Base-by-base conservation (phyloP, 2,888 invertebrate genomes). In the Spodoptera littoralis region DNA sequence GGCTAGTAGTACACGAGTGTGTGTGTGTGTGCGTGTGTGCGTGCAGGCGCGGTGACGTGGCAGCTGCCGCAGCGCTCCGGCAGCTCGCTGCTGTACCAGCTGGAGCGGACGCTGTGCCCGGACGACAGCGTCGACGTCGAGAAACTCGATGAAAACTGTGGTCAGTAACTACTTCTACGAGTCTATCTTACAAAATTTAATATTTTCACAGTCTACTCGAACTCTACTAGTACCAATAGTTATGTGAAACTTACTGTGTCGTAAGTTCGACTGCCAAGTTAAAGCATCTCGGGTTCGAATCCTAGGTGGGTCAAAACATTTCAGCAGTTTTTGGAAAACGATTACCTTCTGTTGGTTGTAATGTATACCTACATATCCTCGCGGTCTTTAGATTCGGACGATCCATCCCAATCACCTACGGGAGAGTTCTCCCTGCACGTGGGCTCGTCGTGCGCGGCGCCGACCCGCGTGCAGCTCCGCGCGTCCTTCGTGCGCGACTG, bases 41-140 rank as follows among this genome's bases (percentile, higher is more conserved):
- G 18, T 43, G 42, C 85, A 93, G 94, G 93, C n/a, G 92, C 93
- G 50, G 86, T 82, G 56, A 91, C 92, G 46, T 94, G 93, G 93
- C 94, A 94, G 88, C 85, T 94, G 82, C 94, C 94, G 68, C 90
- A 89, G 88, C 54, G 57, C 59, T 59, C 72, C 54, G 88, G 82
- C 59, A 76, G 67, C 44, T 48, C 68, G 66, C 71, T 83, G 77
- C 79, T 84, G 78, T 77, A 73, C 79, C 85, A 89, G 84, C 76
- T 93, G 80, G 86, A 92, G 85, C 90, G 92, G 62, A 90, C 92
- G 70, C 87, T 93, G 60, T 94, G 94, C 72, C 90, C 90, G 58
- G 87, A 84, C 76, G 84, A 84, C 76, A 73, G 66, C 75, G 80
- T 76, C 11, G 79, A 72, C 63, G 62, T 24, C 12, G 45, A 68